Evolutionary conservation across 1,140 invertebrate genomes (phyloP), one percentile per base, ranked within the genome.

Genomic region (Drosophila erecta): DNA sequence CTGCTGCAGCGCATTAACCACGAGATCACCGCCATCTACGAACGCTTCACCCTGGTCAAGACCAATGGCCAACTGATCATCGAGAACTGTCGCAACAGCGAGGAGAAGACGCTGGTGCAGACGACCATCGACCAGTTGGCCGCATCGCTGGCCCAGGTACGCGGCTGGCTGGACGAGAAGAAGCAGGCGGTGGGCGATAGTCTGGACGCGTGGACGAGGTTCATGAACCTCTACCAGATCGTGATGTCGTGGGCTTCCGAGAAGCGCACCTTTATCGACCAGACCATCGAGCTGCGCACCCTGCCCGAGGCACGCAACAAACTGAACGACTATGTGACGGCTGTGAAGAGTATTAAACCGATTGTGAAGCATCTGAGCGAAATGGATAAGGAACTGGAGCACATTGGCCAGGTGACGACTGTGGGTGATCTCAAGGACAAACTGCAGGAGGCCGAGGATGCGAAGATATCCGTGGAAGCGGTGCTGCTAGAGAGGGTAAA

Each of bases 331-430:
- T 98, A 98, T 93, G 95, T 95, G 93, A 95, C 95, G 81, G 95
- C 97, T 79, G 95, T 97, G 22, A 98, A 98, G 93, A 97, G 96
- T 92, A 96, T 97, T 92, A 97, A 97, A 92, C 95, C 96, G 77
- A 96, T 97, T 80, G 95, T 95, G 75, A 97, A 97, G 92, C 97
- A 97, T 92, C 93, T 99, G 74, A 96, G 96, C 79, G 97, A 98
- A 90, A 98, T 98, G 96, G 95, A 96, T 6, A 97, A 97, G 91
- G 97, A 98, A 93, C 93, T 98, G 83, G 96, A 97, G 84, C 94
- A 94, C 51, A 97, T 98, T 64, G 95, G 95, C 74, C 95, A 96
- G 75, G 95, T 96, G 2, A 97, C 97, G 14, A 96, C 95, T 90
- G 95, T 97, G 40, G 96, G 96, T 54, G 95, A 97, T 90, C 93